A percentile compares a stretch with the other conserved stretches of the same genome.
Conservation (phyloP, 2,113 vertebrate species). For the Hemichromis elongatus region DNA sequence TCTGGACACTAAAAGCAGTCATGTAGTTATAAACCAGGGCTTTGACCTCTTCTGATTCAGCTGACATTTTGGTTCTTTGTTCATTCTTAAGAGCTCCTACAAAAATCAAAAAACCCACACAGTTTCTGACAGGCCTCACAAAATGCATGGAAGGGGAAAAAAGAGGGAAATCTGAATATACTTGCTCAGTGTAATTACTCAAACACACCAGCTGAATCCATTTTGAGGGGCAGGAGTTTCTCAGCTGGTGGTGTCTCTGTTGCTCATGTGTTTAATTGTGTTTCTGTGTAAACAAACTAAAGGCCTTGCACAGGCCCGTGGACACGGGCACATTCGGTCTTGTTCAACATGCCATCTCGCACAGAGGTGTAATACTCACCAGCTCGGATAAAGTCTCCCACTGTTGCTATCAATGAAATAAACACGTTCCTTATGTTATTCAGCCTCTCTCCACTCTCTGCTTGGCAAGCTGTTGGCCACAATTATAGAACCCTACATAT, state of each 20-base stretch:
- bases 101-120: background rate
- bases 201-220: background rate
- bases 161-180: background rate
- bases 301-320: background rate
- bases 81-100: background rate
- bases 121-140: background rate
- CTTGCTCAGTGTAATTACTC: background rate
- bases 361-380: background rate
- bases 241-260: background rate
- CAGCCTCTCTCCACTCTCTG: background rate
- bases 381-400: background rate
- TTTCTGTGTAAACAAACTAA: background rate
- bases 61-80: background rate
- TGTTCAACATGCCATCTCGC: background rate
- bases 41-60: background rate
- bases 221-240: background rate
- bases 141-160: accelerated
- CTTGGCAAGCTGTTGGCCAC: background rate
- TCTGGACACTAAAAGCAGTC: background rate
- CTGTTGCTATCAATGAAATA: background rate
- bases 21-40: background rate
- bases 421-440: background rate
- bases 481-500: background rate
- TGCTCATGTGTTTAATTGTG: background rate
- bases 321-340: background rate